phyloP scores from a whole-genome alignment of 2,888 invertebrate species.

The Sesia bembeciformis region DNA sequence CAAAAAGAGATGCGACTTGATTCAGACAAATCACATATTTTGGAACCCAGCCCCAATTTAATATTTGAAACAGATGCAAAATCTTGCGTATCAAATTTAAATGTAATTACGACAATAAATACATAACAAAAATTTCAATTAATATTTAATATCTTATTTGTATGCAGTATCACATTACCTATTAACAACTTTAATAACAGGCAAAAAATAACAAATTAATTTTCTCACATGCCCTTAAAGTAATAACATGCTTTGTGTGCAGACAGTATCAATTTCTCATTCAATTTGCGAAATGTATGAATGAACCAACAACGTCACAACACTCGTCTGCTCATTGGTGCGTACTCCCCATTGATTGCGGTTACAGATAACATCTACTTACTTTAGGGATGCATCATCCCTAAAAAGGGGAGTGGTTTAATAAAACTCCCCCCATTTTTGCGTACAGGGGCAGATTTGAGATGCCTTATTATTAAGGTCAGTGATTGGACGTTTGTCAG shows the following conservation, averaged over 20 bases:
- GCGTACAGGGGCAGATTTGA: slow-evolving; percentile 14
- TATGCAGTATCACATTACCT: slow-evolving; percentile 17
- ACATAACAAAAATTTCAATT: slow-evolving; percentile 4
- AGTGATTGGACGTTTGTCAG: slow-evolving; percentile 9
- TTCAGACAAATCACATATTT: too few species aligned
- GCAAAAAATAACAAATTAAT: slow-evolving; percentile 60
- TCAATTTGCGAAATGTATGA: slow-evolving; percentile 47
- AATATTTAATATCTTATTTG: slow-evolving; percentile 1
- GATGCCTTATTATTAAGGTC: slow-evolving; percentile 7
- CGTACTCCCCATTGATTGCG: slow-evolving; percentile 41
- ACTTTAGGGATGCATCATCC: slow-evolving; percentile 9
- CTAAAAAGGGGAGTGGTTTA: not conserved
- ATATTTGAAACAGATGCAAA: too few species aligned
- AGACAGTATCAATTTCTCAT: slow-evolving; percentile 65
- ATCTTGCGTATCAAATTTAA: too few species aligned
- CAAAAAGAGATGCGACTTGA: too few species aligned
- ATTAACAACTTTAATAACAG: slow-evolving; percentile 23
- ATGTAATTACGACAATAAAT: too few species aligned
- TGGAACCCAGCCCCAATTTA: too few species aligned
- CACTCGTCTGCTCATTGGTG: slow-evolving; percentile 48
- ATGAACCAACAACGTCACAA: slow-evolving; percentile 60
- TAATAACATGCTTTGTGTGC: slow-evolving; percentile 66
- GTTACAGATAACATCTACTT: slow-evolving; percentile 42
- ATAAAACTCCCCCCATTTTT: slow-evolving; percentile 18
- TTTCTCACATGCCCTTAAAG: slow-evolving; percentile 71